Conservation (phyloP, 2,888 invertebrate genomes). For the Drosophila merina region DNA sequence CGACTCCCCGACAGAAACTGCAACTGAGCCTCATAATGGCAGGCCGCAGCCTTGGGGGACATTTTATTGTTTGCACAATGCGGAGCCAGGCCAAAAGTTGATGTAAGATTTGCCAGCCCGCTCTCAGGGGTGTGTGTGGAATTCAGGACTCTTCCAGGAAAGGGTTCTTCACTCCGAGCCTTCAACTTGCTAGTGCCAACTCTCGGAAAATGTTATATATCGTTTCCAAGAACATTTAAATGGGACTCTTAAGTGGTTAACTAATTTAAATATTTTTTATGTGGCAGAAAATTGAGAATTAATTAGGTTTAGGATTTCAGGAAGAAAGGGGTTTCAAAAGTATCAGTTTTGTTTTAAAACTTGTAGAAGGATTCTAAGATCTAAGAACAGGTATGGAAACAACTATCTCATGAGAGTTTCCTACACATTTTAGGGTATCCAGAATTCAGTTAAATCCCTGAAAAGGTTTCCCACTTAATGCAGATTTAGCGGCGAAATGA, state of each 20-base stretch:
- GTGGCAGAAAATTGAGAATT: not conserved
- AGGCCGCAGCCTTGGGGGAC: constrained; percentile 79
- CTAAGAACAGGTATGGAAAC: not conserved
- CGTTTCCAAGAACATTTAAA: constrained; percentile 1
- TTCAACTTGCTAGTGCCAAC: not conserved
- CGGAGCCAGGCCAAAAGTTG: constrained; percentile 57
- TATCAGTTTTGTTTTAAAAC: not conserved
- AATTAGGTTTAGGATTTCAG: not conserved
- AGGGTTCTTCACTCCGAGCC: constrained; percentile 16
- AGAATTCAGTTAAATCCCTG: not conserved
- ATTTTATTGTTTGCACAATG: constrained; percentile 82
- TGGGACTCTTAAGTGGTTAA: not conserved
- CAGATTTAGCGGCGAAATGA: constrained; percentile 75
- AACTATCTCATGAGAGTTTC: no score
- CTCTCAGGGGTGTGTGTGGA: constrained; percentile 59
- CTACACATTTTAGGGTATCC: constrained; percentile 12
- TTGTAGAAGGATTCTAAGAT: not conserved
- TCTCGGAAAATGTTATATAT: constrained; percentile 4
- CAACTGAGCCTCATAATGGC: constrained; percentile 48
- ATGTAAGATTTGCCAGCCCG: constrained; percentile 75
- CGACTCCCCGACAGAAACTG: constrained; percentile 19
- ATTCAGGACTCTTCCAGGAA: constrained; percentile 41
- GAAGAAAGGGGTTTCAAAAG: not conserved
- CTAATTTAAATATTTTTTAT: not conserved
- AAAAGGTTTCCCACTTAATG: constrained; percentile 25